Base-by-base conservation (phyloP, 2,113 vertebrate species). In the Ceratotherium simum region DNA sequence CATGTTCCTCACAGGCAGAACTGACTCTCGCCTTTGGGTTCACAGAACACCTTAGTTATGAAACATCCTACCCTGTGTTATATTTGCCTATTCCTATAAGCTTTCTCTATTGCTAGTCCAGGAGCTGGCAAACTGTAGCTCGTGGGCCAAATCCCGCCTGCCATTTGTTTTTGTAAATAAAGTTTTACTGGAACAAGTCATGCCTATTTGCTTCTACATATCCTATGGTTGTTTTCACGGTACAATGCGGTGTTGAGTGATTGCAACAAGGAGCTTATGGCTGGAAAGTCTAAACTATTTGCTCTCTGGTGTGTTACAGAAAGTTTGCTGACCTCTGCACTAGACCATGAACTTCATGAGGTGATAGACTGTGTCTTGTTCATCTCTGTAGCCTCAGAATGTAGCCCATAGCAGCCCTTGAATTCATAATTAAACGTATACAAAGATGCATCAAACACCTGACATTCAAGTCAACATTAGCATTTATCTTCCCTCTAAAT, bases 401-500 rank as follows among this genome's bases (percentile, higher is more conserved):
- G 36, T 67, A 58, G 29, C 12, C 8, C 2, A 25, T 2, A 46
- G 36, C n/a, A 70, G 76, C 70, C 8, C 14, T 14, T 75, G 83
- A 83, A 69, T 88, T 92, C 64, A 39, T 92, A 54, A 90, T 29
- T 76, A 48, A 58, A 13, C 78, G 6, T 75, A 75, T 65, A 42
- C 21, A 70, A 95, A 94, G 51, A 58, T 81, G 25, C 23, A 84
- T 36, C 23, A 81, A 90, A 62, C 70, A 87, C 62, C 51, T 94
- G n/a, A 79, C 95, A 83, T 80, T 87, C 58, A 96, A 87, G 46
- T 36, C 65, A 88, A 36, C 25, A 23, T 56, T 75, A 91, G 21
- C 25, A 88, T 84, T 91, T 95, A 81, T 83, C 51, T 86, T 72
- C 25, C 48, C 16, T 86, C 6, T 88, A 84, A 95, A 76, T 90